Evolutionary conservation across 2,113 vertebrate genomes (phyloP), one percentile per base, ranked within the genome.

Genomic region (Pipra filicauda): DNA sequence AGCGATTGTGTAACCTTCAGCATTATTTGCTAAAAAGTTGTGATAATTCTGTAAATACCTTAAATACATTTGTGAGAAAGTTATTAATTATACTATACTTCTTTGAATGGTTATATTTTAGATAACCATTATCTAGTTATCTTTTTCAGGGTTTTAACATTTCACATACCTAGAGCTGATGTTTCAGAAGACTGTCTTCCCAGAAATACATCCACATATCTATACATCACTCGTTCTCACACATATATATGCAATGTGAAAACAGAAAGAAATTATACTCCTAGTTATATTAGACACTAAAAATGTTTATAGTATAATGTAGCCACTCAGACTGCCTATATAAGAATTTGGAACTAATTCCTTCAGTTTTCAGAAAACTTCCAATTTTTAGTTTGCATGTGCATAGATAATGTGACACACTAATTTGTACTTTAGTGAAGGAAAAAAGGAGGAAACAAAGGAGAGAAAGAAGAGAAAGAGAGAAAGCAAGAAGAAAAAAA

Each of bases 381-480:
- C 22, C 20, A 13, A 33, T 43, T 89, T 91, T 76, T 61, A 61
- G 11, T 55, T 76, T 82, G 9, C 7, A 85, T 62, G 20, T 58
- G 55, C 17, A 52, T 2, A 58, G 30, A 58, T 18, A 17, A 84
- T 75, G 33, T 26, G 61, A 74, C 30, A 85, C 5, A 67, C 1
- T 15, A 59, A 49, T 33, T 0, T 52, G 30, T 48, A 80, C 54
- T 69, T 57, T 1, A 39, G 15, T 9, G 51, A 58, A 87, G 35
- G 15, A 4, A 21, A 5, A 14, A 4, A 24, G 7, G 2, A 2
- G 20, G 6, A 14, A 16, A 67, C 11, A 15, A 4, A 22, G 9
- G 3, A 11, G 3, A 7, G 5, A 11, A 6, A 9, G 3, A 24
- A 6, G 3, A 17, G 8, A 5, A 8, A 13, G 11, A 24, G 5